phyloP scores from a whole-genome alignment of 2,888 invertebrate species.

The Hemithea aestivaria region DNA sequence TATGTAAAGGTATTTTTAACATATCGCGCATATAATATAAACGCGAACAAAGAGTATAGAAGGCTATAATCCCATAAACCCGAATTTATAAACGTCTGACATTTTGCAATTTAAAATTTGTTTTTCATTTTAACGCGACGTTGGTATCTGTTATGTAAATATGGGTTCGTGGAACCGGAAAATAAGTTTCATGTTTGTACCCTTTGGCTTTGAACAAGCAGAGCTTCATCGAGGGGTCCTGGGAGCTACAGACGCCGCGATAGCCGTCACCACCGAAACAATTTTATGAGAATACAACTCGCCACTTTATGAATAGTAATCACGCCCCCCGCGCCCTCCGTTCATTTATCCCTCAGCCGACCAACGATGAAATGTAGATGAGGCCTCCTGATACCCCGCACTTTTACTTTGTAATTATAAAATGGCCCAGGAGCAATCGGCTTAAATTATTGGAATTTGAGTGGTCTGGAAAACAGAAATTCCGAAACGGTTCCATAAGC shows the following conservation, averaged over 20 bases:
- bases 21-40: too few relatives aligned
- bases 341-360: slow-evolving; percentile 55
- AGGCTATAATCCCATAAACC: neutral
- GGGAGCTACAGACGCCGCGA: slow-evolving; percentile 10
- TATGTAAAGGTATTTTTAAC: too few relatives aligned
- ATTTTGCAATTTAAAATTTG: slow-evolving; percentile 23
- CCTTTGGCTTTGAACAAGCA: slow-evolving; percentile 43
- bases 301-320: slow-evolving; percentile 67
- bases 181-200: slow-evolving; percentile 50
- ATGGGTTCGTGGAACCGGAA: slow-evolving; percentile 49
- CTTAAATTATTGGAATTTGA: slow-evolving; percentile 31
- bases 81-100: neutral
- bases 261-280: slow-evolving; percentile 34
- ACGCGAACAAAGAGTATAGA: neutral
- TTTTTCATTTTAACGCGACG: slow-evolving; percentile 34
- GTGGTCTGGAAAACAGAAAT: slow-evolving; percentile 20
- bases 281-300: slow-evolving; percentile 49
- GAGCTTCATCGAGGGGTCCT: slow-evolving; percentile 24
- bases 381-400: slow-evolving; percentile 55
- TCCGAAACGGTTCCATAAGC: slow-evolving; percentile 9
- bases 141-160: slow-evolving; percentile 54
- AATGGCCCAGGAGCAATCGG: slow-evolving; percentile 37
- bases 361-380: slow-evolving; percentile 64
- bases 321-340: slow-evolving; percentile 47
- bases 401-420: slow-evolving; percentile 53